Base-by-base conservation (phyloP, 1,140 invertebrate genomes). In the Physella acuta region DNA sequence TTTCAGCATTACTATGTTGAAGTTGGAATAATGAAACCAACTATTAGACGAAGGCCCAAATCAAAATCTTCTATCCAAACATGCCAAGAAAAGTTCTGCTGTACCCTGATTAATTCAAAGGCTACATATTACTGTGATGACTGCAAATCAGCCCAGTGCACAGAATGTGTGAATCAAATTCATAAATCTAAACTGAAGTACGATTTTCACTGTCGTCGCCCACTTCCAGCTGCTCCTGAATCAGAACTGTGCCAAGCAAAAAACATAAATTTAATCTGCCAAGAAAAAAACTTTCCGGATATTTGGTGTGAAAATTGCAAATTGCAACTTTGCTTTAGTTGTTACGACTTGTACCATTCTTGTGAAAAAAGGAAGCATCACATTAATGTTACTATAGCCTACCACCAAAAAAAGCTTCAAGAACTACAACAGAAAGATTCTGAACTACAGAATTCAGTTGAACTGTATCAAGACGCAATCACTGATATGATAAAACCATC, bases 121-220 rank as follows among this genome's bases (percentile, higher is more conserved):
- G 85, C 85, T n/a, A 52, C 68, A 37, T 82, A 72, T 65, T 53
- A 71, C 39, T 86, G 85, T 76, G 73, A 76, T 33, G 76, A 85
- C 34, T 86, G 85, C 73, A 76, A 76, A 20, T 79, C 82, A 36
- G 71, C 79, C 30, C 85, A 86, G 65, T 86, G 85, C 74, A 30
- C 73, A 58, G 72, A 76, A 26, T 86, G 85, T 74, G 84, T 84
- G 68, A 73, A 72, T 28, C 65, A 77, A 28, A 72, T 86, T n/a
- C 85, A 86, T 71, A 78, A 80, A 59, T 75, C 76, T 52, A 79
- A 78, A 70, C 60, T 75, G 51, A 78, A 79, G 31, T 82, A 78
- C 69, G 70, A 78, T 30, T 81, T 80, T 73, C 84, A 86, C 64
- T 78, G 80, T 17, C 71, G 81, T 64, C 64, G 72, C 61, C 37